Base-by-base conservation (phyloP, 1,140 invertebrate genomes). In the Meloidogyne chitwoodi region DNA sequence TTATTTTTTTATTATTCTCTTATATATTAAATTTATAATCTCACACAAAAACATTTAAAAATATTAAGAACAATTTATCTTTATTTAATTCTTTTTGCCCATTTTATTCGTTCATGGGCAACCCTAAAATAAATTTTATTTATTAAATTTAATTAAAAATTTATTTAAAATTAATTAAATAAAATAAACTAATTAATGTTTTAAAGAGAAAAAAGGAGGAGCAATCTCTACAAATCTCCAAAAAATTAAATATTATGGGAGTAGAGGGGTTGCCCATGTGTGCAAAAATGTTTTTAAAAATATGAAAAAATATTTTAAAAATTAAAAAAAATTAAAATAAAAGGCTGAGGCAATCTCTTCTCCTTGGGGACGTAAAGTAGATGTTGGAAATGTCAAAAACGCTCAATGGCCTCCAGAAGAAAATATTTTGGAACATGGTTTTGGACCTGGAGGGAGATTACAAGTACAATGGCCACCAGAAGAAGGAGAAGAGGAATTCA, bases 361-460 rank as follows among this genome's bases (percentile, higher is more conserved):
- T 38, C 72, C 79, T 29, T 80, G 79, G 79, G 61, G 79, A 22
- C 38, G 31, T 4, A 62, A 80, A 19, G 63, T 71, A 14, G 64
- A 29, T 44, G 68, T 63, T 4, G 79, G 79, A 0, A 79, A 62
- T 63, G 38, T 81, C 8, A 75, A 81, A 67, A 78, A 41, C 24
- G 65, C 34, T n/a, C 48, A 56, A 19, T 82, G 81, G 81, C 81
- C 81, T 1, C 81, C 71, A 24, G 65, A 67, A 16, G 65, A 67
- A 22, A 31, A 67, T 31, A 24, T 34, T 34, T 41, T 6, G 0
- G 65, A 67, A 22, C 38, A 67, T 1, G 65, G 38, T n/a, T n/a
- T 67, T 67, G 65, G 65, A 19, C 29, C 65, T 5, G 65, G 65
- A 34, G 65, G 65, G 5, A 31, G 65, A 67, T 31, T 67, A 31